Percentiles rank a stretch among this genome's conserved stretches.
These are phyloP conservation scores for Pheosia tremula DNA, from an alignment of 2,888 invertebrate genomes.

Conservation along the genomic window DNA sequence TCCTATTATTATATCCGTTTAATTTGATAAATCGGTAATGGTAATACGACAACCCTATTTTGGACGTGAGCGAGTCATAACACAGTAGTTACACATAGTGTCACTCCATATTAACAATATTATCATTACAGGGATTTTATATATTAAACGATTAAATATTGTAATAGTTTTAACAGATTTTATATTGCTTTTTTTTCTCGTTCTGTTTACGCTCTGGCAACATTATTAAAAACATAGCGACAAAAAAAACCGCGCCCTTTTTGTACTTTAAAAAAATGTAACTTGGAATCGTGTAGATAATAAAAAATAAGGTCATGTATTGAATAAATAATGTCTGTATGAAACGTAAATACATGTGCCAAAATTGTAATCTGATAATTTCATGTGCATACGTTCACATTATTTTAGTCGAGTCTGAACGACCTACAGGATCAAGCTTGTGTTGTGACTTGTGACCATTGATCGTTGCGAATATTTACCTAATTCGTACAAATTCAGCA, in stretches of 20 bases:
- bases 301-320: conserved; percentile 50
- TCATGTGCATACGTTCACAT: conserved; percentile 19
- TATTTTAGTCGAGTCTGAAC: conserved; percentile 18
- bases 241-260: conserved; percentile 35
- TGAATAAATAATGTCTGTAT: conserved; percentile 50
- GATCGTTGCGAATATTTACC: conserved; percentile 72
- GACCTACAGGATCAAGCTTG: conserved; percentile 29
- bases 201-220: conserved; percentile 53
- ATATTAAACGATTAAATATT: conserved; percentile 78
- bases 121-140: conserved; percentile 84
- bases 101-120: conserved; percentile 80
- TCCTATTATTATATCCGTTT: background rate
- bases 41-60: background rate
- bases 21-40: background rate
- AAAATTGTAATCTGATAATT: conserved; percentile 48
- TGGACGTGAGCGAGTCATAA: background rate
- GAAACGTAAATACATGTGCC: conserved; percentile 71
- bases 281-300: conserved; percentile 40
- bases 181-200: conserved; percentile 66
- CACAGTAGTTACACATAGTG: conserved; percentile 54
- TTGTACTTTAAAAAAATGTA: conserved; percentile 37
- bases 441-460: conserved; percentile 68
- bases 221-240: conserved; percentile 20
- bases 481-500: conserved; percentile 83
- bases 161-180: conserved; percentile 75